Percentiles rank a stretch among this genome's conserved stretches.
These are phyloP conservation scores for Moxostoma hubbsi DNA, from an alignment of 2,797 vertebrate species.

Conservation along the genomic window DNA sequence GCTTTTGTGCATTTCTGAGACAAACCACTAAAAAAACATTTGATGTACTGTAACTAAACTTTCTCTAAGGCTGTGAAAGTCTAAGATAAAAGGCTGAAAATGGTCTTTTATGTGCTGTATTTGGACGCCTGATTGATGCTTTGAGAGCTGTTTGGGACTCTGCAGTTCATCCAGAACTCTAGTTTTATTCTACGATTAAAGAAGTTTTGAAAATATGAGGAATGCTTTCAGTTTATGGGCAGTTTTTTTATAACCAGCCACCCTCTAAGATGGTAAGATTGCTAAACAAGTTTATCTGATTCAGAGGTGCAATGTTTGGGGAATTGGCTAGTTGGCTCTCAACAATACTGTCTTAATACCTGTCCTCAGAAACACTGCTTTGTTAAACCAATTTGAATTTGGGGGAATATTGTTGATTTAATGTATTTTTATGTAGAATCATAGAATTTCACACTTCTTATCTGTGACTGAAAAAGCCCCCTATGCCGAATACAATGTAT, in stretches of 20 bases:
- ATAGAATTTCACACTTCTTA: no score
- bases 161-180: slow-evolving; percentile 22
- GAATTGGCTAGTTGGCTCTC: no score
- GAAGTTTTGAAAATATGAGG: slow-evolving; percentile 23
- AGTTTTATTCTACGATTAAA: slow-evolving; percentile 6
- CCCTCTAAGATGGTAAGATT: slow-evolving; percentile 2
- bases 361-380: no score
- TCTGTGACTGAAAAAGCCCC: no score
- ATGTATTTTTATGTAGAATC: no score
- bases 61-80: no score
- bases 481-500: no score
- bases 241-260: slow-evolving; percentile 3
- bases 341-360: background rate
- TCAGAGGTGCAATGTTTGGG: background rate
- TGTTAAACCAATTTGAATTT: no score
- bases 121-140: slow-evolving; percentile 16
- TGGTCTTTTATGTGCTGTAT: slow-evolving; percentile 29
- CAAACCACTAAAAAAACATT: slow-evolving; percentile 23
- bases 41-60: slow-evolving; percentile 35
- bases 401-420: no score
- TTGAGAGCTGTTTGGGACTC: background rate
- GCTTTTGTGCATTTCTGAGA: slow-evolving; percentile 7
- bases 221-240: slow-evolving; percentile 25
- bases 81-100: slow-evolving; percentile 42
- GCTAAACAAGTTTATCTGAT: slow-evolving; percentile 23